These are phyloP conservation scores for Ramphastos sulfuratus DNA, from an alignment of 2,113 vertebrate species.

Conservation along the genomic window DNA sequence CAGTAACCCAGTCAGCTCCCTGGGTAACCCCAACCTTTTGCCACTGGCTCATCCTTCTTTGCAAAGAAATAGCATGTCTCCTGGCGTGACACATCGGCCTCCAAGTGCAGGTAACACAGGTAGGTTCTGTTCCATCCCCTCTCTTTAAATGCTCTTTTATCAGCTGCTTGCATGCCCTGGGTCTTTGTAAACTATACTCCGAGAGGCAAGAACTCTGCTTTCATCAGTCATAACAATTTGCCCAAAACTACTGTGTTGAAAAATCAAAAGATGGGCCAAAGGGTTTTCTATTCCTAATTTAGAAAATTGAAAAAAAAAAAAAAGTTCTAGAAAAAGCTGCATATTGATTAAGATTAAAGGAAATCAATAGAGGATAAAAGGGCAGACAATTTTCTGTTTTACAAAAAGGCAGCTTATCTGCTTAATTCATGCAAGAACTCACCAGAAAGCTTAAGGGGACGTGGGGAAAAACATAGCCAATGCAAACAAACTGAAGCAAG, in stretches of 20 bases:
- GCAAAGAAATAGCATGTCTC: slow-evolving; percentile 99
- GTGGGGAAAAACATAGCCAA: neutral
- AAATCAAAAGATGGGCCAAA: neutral
- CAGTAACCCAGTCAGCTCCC: slow-evolving; percentile 91
- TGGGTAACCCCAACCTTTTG: slow-evolving; percentile 97
- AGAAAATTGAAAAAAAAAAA: neutral
- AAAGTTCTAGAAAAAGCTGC: neutral
- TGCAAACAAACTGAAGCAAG: neutral
- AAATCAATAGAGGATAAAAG: slow-evolving; percentile 26
- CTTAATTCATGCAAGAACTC: neutral
- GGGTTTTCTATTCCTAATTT: neutral
- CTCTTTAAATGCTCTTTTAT: neutral
- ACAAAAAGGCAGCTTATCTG: neutral
- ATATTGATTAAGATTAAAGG: neutral
- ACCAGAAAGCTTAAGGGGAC: neutral
- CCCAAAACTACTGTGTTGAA: neutral
- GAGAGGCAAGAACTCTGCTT: neutral
- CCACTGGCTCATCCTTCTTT: slow-evolving; percentile 95
- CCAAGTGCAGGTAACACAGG: slow-evolving; percentile 97
- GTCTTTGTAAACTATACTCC: neutral
- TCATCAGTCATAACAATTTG: neutral
- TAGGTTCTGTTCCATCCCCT: slow-evolving; percentile 7
- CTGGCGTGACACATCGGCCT: slow-evolving; percentile 94
- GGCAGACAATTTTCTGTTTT: neutral
- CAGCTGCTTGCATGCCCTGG: neutral